phyloP scores from a whole-genome alignment of 1,140 invertebrate species.

The Drosophila miranda region DNA sequence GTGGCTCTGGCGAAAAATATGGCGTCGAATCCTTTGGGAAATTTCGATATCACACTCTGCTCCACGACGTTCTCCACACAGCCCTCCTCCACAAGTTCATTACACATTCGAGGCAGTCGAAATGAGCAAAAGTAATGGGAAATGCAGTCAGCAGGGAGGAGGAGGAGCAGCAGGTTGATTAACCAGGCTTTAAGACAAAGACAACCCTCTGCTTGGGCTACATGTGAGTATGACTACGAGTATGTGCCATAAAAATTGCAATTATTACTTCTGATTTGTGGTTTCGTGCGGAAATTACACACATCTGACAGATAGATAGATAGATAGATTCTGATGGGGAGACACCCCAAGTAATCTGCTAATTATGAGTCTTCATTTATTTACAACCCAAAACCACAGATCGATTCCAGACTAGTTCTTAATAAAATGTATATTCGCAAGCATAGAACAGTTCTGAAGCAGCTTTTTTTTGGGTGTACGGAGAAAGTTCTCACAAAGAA shows the following conservation, averaged over 20 bases:
- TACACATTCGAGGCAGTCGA: slow-evolving; percentile 70
- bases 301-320: slow-evolving; percentile 35
- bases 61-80: slow-evolving; percentile 63
- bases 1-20: slow-evolving; percentile 69
- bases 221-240: not conserved
- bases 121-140: slow-evolving; percentile 81
- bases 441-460: slow-evolving; percentile 9
- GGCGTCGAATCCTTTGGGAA: slow-evolving; percentile 81
- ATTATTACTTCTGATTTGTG: slow-evolving; percentile 64
- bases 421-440: too few relatives aligned
- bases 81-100: slow-evolving; percentile 69
- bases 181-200: slow-evolving; percentile 32
- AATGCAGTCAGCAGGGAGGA: slow-evolving; percentile 17
- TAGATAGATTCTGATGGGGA: too few relatives aligned
- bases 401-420: too few relatives aligned
- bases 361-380: slow-evolving; percentile 30
- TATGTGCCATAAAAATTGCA: slow-evolving; percentile 59
- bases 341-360: slow-evolving; percentile 5
- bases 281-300: slow-evolving; percentile 28
- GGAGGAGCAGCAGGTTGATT: slow-evolving; percentile 27
- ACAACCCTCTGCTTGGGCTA: slow-evolving; percentile 12
- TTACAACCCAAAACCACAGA: not conserved
- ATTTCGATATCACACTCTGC: slow-evolving; percentile 81
- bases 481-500: slow-evolving; percentile 50
- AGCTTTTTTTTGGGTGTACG: not conserved